phyloP scores from a whole-genome alignment of 1,140 invertebrate genomes.

The Zaprionus tsacasi region DNA sequence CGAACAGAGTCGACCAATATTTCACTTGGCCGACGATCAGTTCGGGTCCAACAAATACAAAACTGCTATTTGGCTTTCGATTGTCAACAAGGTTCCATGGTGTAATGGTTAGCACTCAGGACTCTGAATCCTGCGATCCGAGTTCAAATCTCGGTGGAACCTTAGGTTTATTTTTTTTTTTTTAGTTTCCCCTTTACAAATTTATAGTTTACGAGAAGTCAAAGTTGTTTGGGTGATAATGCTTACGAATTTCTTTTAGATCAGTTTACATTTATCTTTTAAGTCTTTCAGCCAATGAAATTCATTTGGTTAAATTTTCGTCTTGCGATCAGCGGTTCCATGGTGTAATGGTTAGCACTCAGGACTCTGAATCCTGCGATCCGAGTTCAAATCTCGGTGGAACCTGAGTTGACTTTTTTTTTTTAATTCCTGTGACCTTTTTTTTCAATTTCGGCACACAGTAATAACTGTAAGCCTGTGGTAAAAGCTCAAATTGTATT shows the following conservation, averaged over 20 bases:
- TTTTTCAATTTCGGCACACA: neutral
- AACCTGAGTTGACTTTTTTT: constrained; percentile 14
- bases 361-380: constrained; percentile 96
- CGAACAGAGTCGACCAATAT: too few relatives aligned
- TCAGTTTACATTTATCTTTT: neutral
- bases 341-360: constrained; percentile 96
- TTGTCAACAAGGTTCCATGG: constrained; percentile 87
- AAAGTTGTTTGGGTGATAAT: neutral
- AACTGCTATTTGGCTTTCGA: neutral
- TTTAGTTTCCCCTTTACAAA: neutral
- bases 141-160: constrained; percentile 93
- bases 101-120: constrained; percentile 96
- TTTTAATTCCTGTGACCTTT: neutral
- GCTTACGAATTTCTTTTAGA: neutral
- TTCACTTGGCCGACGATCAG: too few relatives aligned
- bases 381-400: constrained; percentile 91
- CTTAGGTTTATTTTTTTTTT: constrained; percentile 71
- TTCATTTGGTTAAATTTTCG: constrained; percentile 8
- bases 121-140: constrained; percentile 95
- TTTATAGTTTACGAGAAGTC: neutral
- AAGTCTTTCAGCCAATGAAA: neutral
- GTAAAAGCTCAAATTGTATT: neutral
- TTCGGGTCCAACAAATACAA: constrained; percentile 13
- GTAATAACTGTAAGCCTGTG: neutral
- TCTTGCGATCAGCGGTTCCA: constrained; percentile 85